phyloP scores from a whole-genome alignment of 2,888 invertebrate species.

The Ethmia dodecea region DNA sequence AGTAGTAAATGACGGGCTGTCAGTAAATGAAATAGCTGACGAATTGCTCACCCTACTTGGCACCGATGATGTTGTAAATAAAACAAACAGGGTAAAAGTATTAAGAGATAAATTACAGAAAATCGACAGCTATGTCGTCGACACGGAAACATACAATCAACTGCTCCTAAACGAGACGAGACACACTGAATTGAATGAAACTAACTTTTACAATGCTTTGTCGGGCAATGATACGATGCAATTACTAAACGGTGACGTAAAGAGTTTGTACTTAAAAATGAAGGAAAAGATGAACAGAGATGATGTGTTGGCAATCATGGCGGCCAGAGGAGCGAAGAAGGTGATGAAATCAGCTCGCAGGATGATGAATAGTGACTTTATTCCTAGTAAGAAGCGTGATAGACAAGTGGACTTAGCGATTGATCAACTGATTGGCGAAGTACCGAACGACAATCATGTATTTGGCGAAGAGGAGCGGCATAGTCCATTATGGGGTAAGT shows the following conservation, averaged over 20 bases:
- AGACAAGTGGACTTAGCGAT: constrained; percentile 39
- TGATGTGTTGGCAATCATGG: constrained; percentile 45
- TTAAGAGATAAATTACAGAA: constrained; percentile 42
- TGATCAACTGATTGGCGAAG: constrained; percentile 49
- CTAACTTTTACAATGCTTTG: constrained; percentile 48
- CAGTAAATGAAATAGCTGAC: constrained; percentile 25
- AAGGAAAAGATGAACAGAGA: constrained; percentile 62
- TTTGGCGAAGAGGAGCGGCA: constrained; percentile 29
- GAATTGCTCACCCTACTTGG: constrained; percentile 26
- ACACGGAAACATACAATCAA: constrained; percentile 35
- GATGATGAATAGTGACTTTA: constrained; percentile 35
- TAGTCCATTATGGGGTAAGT: constrained; percentile 57
- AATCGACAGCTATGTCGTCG: constrained; percentile 40
- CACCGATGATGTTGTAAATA: constrained; percentile 16
- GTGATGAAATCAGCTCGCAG: constrained; percentile 40
- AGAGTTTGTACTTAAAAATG: constrained; percentile 50
- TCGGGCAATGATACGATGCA: constrained; percentile 44
- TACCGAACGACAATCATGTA: constrained; percentile 44
- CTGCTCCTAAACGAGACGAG: constrained; percentile 37
- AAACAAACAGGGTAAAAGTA: constrained; percentile 32
- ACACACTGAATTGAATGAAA: constrained; percentile 40
- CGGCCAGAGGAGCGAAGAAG: constrained; percentile 26
- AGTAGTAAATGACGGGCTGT: neutral
- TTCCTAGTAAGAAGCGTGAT: constrained; percentile 17
- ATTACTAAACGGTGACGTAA: constrained; percentile 30